Base-by-base conservation (phyloP, 2,113 vertebrate species). In the Ictalurus punctatus region DNA sequence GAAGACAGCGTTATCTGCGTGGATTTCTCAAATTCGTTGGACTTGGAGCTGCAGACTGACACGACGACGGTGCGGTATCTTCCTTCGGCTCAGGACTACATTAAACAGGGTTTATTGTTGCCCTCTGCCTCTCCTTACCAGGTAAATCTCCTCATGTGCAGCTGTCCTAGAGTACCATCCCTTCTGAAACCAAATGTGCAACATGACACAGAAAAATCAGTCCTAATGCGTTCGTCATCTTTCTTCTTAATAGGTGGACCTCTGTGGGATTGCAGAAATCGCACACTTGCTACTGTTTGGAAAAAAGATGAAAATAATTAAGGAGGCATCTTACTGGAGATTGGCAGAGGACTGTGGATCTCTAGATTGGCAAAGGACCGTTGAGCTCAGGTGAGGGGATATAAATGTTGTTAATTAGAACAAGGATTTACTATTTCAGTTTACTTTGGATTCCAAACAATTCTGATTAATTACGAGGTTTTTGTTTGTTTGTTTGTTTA, bases 1-100 rank as follows among this genome's bases (percentile, higher is more conserved):
- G 90, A 91, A 44, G 90, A 91, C 81, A 90, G 92, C 61, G 93
- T 93, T 90, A 91, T 97, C 91, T 90, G 96, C 2, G 90, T 97
- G 89, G 96, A 98, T 93, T 98, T 97, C 90, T 97, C 96, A 65
- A 94, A 94, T 88, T 96, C 96, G 0, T 88, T 98, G 83, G 97
- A 98, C 91, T 89, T 98, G 88, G 93, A 91, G 37, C 83, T 94
- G 0, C 94, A 96, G 92, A 82, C 91, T 85, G 94, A 4, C 0
- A 63, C 94, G 54, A 94, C 78, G 4, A 85, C 93, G 0, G 92
- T 94, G 21, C 93, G 89, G 30, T 94, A 90, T 89, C 95, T 98
- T 87, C 95, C 95, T 2, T 91, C 95, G 17, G 92, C 94, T 52
- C 96, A 95, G 87, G 92, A 92, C 1, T 94, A 96, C 88, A 90